Evolutionary conservation across 1,140 invertebrate genomes (phyloP).

Genomic region (Anastrepha ludens): DNA sequence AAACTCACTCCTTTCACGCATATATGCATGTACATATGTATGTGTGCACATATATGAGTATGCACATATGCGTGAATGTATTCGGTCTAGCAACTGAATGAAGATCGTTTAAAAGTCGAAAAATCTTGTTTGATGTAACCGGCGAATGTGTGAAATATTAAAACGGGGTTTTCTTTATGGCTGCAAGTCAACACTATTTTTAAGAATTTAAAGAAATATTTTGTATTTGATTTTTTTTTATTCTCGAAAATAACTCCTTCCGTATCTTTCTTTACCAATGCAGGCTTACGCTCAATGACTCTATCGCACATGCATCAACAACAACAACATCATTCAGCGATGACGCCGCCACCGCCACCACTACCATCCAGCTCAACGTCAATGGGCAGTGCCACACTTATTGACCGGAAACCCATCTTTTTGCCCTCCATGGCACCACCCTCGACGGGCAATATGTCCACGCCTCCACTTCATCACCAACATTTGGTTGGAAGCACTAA

Average conservation of each 20-base stretch:
- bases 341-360: constrained; percentile 47
- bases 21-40: not conserved
- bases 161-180: not conserved
- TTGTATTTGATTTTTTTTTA: not conserved
- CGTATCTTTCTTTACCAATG: constrained; percentile 48
- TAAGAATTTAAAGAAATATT: not conserved
- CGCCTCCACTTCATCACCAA: constrained; percentile 58
- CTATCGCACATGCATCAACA: constrained; percentile 65
- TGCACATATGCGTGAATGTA: not conserved
- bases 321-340: constrained; percentile 43
- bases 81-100: not conserved
- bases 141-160: not conserved
- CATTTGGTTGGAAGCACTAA: constrained; percentile 46
- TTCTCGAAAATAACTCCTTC: constrained; percentile 16
- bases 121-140: constrained; percentile 6
- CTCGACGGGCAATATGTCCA: constrained; percentile 57
- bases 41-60: not conserved
- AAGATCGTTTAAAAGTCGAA: constrained; percentile 3
- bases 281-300: constrained; percentile 70
- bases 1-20: not conserved
- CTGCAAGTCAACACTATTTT: not conserved
- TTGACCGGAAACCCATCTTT: constrained; percentile 71
- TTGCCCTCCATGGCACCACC: constrained; percentile 69
- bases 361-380: constrained; percentile 20
- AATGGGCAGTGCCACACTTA: constrained; percentile 61